Percentiles rank a stretch among this genome's conserved stretches.
Evolutionary conservation across 2,113 vertebrate genomes (phyloP).

Genomic region (Anolis carolinensis): DNA sequence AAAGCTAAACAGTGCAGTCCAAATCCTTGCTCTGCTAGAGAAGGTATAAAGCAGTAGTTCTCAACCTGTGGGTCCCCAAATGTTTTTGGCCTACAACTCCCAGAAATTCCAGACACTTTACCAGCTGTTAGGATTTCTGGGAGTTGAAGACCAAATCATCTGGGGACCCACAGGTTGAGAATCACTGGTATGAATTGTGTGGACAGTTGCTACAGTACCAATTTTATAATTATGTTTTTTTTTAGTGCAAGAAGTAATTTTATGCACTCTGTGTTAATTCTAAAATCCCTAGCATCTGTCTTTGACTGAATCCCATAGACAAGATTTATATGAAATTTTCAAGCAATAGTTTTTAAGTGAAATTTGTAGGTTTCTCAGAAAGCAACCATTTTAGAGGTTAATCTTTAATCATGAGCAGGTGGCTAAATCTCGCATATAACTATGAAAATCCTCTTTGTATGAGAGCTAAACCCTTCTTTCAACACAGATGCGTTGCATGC

Average conservation of each 20-base stretch:
- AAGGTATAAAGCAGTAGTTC: not conserved
- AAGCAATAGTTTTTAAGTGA: not conserved
- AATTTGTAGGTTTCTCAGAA: not conserved
- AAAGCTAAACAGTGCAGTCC: not conserved
- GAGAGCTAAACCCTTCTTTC: conserved; percentile 4
- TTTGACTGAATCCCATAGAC: not conserved
- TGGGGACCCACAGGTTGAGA: no score
- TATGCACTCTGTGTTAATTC: not conserved
- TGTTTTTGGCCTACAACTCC: no score
- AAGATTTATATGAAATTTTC: not conserved
- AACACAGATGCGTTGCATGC: conserved; percentile 31
- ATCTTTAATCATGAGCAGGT: conserved; percentile 4
- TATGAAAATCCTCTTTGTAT: not conserved
- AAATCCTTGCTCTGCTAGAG: not conserved
- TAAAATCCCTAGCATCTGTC: not conserved
- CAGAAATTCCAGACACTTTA: no score
- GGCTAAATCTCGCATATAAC: not conserved
- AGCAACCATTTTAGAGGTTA: not conserved
- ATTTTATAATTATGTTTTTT: not conserved
- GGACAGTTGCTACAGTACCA: not conserved
- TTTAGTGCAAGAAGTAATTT: not conserved
- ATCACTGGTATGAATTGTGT: no score
- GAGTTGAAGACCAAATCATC: no score
- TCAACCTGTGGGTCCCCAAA: no score
- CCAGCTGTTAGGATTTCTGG: no score